Percentiles rank a stretch among this genome's conserved stretches.
These are phyloP conservation scores for Acropternis orthonyx DNA, from an alignment of 2,797 vertebrate species.

Conservation along the genomic window DNA sequence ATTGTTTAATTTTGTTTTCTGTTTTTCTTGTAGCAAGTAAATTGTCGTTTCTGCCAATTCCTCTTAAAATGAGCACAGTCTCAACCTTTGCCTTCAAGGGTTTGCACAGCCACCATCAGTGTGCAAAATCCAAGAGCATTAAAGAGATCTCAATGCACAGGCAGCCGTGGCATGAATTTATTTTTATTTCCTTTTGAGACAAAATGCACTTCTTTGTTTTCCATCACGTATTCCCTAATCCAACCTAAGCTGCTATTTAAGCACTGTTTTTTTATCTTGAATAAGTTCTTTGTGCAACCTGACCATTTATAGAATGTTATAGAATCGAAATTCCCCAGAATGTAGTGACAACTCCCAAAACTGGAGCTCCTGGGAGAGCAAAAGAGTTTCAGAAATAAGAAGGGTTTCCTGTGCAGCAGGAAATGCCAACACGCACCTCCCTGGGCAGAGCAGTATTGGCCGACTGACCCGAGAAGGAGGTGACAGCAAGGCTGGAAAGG, in stretches of 20 bases:
- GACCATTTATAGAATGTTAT: not conserved
- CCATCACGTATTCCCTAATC: not conserved
- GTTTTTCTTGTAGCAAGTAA: not conserved
- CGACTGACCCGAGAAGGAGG: not conserved
- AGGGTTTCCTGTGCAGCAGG: conserved; percentile 44
- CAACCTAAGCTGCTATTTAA: not conserved
- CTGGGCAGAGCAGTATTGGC: conserved; percentile 14
- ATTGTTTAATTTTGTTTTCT: not conserved
- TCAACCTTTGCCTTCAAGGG: not conserved
- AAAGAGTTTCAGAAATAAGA: conserved; percentile 7
- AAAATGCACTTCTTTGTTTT: conserved; percentile 44
- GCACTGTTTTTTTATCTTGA: not conserved
- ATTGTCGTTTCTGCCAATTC: not conserved
- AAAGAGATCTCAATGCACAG: not conserved
- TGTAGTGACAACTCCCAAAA: not conserved
- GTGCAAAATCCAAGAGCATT: not conserved
- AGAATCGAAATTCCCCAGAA: not conserved
- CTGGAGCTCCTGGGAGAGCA: conserved; percentile 21
- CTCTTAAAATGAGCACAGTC: not conserved
- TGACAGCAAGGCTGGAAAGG: not conserved
- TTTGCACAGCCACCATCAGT: not conserved
- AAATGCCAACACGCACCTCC: conserved; percentile 34
- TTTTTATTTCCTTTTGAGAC: conserved; percentile 34
- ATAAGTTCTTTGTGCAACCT: conserved; percentile 34
- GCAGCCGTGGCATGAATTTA: not conserved